A percentile compares a stretch with the other conserved stretches of the same genome.
These are phyloP conservation scores for Varroa destructor DNA, from an alignment of 1,140 invertebrate genomes.

Conservation along the genomic window DNA sequence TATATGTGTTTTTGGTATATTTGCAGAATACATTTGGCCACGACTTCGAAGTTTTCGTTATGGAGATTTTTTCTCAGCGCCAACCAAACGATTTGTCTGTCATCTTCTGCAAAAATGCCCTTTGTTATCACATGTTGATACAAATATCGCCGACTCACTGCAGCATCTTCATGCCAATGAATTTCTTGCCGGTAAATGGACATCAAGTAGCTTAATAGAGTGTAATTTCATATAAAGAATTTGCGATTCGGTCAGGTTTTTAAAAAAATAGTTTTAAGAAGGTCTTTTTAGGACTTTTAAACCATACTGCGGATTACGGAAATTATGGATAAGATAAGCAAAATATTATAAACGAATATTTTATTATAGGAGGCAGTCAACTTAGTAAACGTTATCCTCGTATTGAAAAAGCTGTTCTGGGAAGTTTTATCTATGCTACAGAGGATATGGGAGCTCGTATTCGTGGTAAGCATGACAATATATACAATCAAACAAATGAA, in stretches of 20 bases:
- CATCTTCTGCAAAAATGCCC: slow-evolving; percentile 27
- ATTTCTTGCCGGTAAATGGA: neutral
- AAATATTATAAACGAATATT: too few species aligned
- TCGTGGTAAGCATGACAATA: slow-evolving; percentile 10
- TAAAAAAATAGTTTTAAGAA: too few species aligned
- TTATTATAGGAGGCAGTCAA: too few species aligned
- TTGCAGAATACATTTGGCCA: slow-evolving; percentile 11
- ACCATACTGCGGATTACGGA: too few species aligned
- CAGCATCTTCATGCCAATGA: slow-evolving; percentile 12
- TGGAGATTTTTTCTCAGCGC: slow-evolving; percentile 19
- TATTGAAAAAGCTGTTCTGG: neutral
- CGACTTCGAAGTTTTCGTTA: slow-evolving; percentile 15
- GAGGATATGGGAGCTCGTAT: neutral
- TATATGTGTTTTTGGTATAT: neutral
- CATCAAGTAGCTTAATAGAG: too few species aligned
- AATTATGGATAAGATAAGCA: too few species aligned
- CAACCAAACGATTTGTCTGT: slow-evolving; percentile 6
- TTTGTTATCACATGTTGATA: neutral
- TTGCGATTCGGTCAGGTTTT: too few species aligned
- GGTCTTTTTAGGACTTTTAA: too few species aligned
- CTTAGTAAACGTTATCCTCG: neutral
- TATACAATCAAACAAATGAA: too few species aligned
- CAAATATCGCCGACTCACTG: slow-evolving; percentile 8
- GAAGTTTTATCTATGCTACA: neutral
- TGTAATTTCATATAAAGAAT: too few species aligned